Percentiles rank a stretch among this genome's conserved stretches.
Evolutionary conservation across 2,113 vertebrate genomes (phyloP).

Genomic region (Heloderma charlesbogerti): DNA sequence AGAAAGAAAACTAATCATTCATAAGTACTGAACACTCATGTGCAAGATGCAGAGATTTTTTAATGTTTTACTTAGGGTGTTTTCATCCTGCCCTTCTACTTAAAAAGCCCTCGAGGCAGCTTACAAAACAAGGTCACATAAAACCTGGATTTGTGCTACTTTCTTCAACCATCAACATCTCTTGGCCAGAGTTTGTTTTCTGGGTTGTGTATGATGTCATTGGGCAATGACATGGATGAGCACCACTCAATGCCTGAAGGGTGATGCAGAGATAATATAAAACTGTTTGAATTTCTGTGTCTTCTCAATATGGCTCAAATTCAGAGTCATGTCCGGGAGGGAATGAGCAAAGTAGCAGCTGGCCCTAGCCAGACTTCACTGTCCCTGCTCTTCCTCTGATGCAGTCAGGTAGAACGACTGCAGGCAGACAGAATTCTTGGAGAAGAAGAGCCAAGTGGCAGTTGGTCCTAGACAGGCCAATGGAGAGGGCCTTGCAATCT

Average conservation of each 20-base stretch:
- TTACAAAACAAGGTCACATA: background rate
- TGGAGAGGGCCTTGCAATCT: background rate
- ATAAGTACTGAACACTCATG: background rate
- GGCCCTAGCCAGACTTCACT: background rate
- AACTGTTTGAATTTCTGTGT: background rate
- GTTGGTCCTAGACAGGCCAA: background rate
- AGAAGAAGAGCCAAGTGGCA: background rate
- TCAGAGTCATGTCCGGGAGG: background rate
- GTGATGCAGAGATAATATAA: background rate
- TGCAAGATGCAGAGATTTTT: background rate
- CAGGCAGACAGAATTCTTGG: no score
- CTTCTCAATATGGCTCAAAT: background rate
- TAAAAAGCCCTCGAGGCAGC: background rate
- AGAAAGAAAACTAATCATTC: conserved; percentile 22
- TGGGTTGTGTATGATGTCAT: background rate
- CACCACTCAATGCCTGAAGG: no score
- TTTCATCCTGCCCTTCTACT: background rate
- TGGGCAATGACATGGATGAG: background rate
- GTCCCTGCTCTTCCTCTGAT: background rate
- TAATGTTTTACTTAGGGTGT: background rate
- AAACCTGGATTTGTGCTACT: background rate
- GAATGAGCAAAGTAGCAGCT: background rate
- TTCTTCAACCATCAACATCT: background rate
- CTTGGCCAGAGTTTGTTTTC: background rate
- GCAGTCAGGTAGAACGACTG: no score